Percentiles rank a stretch among this genome's conserved stretches.
phyloP scores from a whole-genome alignment of 2,797 vertebrate species.

The Xiphorhynchus erythropygius region DNA sequence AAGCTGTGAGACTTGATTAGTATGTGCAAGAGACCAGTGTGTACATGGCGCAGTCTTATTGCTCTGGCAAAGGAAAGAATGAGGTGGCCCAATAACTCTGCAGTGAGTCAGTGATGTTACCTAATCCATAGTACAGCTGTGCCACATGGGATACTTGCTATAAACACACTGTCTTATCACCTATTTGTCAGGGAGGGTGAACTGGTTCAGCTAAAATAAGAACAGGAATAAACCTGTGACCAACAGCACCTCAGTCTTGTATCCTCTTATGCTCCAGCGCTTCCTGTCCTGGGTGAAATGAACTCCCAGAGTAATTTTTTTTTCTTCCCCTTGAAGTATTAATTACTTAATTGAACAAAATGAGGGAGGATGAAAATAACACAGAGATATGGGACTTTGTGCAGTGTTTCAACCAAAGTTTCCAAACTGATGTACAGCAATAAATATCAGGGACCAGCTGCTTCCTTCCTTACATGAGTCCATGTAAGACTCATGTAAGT shows the following conservation, averaged over 20 bases:
- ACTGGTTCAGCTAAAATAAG: conserved; percentile 39
- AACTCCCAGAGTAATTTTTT: neutral
- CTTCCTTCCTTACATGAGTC: neutral
- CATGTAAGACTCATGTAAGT: no score
- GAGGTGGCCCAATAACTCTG: neutral
- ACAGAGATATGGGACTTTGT: neutral
- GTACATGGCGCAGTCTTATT: neutral
- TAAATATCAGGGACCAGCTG: conserved; percentile 6
- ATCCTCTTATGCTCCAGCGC: neutral
- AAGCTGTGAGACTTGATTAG: neutral
- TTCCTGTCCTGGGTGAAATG: neutral
- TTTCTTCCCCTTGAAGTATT: neutral
- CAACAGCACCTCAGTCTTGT: neutral
- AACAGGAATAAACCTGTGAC: neutral
- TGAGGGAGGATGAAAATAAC: neutral
- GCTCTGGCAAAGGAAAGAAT: neutral
- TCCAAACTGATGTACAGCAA: neutral
- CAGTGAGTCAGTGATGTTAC: conserved; percentile 3
- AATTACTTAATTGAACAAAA: neutral
- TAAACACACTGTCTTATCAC: conserved; percentile 35
- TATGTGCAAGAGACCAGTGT: neutral
- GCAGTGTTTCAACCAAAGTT: neutral
- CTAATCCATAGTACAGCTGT: neutral
- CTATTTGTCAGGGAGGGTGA: neutral
- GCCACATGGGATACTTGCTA: fast-evolving